Percentiles rank a stretch among this genome's conserved stretches.
Evolutionary conservation across 2,888 invertebrate species (phyloP).

Genomic region (Parochlus steinenii): DNA sequence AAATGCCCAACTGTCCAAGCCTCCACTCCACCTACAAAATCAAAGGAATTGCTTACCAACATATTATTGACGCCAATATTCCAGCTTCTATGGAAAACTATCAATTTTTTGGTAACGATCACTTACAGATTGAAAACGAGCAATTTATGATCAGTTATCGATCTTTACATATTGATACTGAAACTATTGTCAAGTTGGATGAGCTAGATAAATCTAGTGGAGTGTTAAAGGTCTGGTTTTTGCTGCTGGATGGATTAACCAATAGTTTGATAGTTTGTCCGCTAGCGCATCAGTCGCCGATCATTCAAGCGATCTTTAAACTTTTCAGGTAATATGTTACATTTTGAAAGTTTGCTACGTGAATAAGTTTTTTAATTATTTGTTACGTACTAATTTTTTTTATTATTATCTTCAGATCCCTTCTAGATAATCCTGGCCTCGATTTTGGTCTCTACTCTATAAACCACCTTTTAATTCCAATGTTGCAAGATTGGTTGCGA

Average conservation of each 20-base stretch:
- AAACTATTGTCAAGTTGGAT: constrained; percentile 30
- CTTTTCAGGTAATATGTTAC: constrained; percentile 65
- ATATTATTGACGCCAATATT: constrained; percentile 71
- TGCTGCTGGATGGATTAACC: constrained; percentile 72
- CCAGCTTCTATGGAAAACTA: constrained; percentile 52
- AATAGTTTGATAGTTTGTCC: constrained; percentile 69
- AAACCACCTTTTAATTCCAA: constrained; percentile 78
- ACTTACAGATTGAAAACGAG: constrained; percentile 41
- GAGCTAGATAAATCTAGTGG: constrained; percentile 62
- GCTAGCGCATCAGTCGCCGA: constrained; percentile 73
- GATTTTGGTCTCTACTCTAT: constrained; percentile 83
- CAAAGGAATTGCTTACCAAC: constrained; percentile 57
- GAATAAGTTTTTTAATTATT: no score
- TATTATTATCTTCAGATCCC: no score
- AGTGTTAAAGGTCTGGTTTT: constrained; percentile 79
- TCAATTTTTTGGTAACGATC: constrained; percentile 48
- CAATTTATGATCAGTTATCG: constrained; percentile 38
- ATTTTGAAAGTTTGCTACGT: no score
- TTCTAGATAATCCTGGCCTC: constrained; percentile 65
- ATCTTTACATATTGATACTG: constrained; percentile 30
- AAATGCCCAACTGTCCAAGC: constrained; percentile 86
- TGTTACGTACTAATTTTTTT: no score
- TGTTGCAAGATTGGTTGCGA: constrained; percentile 85
- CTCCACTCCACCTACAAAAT: constrained; percentile 79
- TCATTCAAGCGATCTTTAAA: constrained; percentile 75